Conservation (phyloP, 2,888 invertebrate genomes). For the Hypsopygia costalis region DNA sequence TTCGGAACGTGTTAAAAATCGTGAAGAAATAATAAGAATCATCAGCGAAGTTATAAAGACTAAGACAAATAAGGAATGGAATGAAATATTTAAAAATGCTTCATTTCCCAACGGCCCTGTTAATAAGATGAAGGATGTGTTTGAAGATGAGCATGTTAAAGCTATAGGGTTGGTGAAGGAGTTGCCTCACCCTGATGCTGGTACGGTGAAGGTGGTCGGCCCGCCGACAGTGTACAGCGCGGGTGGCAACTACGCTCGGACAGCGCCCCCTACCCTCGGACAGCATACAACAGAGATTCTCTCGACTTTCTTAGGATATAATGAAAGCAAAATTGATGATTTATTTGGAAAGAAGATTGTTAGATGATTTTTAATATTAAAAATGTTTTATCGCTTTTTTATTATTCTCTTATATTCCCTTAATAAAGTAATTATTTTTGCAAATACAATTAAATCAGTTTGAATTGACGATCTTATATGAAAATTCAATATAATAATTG, state of each 20-base stretch:
- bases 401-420: too few relatives aligned
- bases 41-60: slow-evolving; percentile 79
- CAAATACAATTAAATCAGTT: too few relatives aligned
- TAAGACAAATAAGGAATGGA: slow-evolving; percentile 89
- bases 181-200: slow-evolving; percentile 84
- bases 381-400: too few relatives aligned
- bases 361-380: slow-evolving; percentile 20
- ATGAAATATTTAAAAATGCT: slow-evolving; percentile 83
- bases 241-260: slow-evolving; percentile 84
- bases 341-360: slow-evolving; percentile 69
- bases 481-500: too few relatives aligned
- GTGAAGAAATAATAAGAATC: slow-evolving; percentile 83
- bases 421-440: too few relatives aligned
- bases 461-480: too few relatives aligned
- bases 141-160: slow-evolving; percentile 92
- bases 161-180: slow-evolving; percentile 86
- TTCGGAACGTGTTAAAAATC: slow-evolving; percentile 86
- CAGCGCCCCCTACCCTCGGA: slow-evolving; percentile 91
- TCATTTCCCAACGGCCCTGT: slow-evolving; percentile 95
- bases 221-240: slow-evolving; percentile 92
- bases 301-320: slow-evolving; percentile 82
- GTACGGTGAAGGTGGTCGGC: slow-evolving; percentile 88
- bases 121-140: slow-evolving; percentile 92
- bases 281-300: slow-evolving; percentile 92
- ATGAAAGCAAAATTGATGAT: slow-evolving; percentile 78